Base-by-base conservation (phyloP, 2,888 invertebrate species). In the Clivina fossor region DNA sequence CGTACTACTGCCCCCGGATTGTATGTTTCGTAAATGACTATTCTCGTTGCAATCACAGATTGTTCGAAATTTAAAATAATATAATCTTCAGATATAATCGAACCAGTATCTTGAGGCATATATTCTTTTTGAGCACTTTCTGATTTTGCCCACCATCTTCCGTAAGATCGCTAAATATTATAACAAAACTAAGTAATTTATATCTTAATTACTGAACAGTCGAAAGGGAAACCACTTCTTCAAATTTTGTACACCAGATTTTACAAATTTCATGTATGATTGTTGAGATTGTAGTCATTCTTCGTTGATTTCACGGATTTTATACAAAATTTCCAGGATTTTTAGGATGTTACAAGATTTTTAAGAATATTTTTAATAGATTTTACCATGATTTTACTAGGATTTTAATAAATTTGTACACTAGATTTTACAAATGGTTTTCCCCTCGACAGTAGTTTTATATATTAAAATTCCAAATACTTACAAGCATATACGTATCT, bases 401-500 rank as follows among this genome's bases (percentile, higher is more conserved):
- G n/a, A n/a, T n/a, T n/a, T n/a, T n/a, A 28, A 35, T 9, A 20
- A 56, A 22, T 58, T 15, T 26, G 4, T 7, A 22, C 5, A 13
- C 28, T 9, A 13, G n/a, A 7, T 7, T n/a, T 26, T 22, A 33
- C 22, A 37, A 32, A 40, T 35, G 28, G 19, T 8, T 26, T 18
- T 46, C 18, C 9, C n/a, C n/a, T n/a, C n/a, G n/a, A n/a, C n/a
- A 48, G 16, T 51, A 33, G 19, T 35, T 47, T 22, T 37, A 35
- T 48, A 11, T 15, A 24, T 32, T 19, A 22, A 56, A 41, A 13
- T 41, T 16, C 58, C 48, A 19, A 22, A 50, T 47, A 69, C 79
- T 78, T 77, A 93, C 94, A 85, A 93, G 87, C 56, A 90, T 89
- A 77, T 89, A 94, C 9, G 92, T 87, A 72, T 92, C 86, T 7